Percentiles rank a stretch among this genome's conserved stretches.
Conservation (phyloP, 1,140 invertebrate genomes). For the Potamilus streckersoni region DNA sequence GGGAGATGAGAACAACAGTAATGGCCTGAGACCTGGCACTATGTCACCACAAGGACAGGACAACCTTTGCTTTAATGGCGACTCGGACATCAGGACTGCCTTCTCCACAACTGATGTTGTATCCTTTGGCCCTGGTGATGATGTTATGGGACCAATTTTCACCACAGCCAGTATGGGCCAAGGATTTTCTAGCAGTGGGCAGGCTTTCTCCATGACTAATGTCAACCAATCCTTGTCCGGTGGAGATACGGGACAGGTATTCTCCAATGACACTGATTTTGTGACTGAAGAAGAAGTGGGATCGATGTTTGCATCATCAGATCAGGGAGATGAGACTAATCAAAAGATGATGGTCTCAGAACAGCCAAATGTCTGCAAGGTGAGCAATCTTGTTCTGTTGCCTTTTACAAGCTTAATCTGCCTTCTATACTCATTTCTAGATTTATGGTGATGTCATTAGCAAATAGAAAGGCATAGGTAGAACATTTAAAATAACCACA, state of each 20-base stretch:
- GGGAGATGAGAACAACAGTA: constrained; percentile 33
- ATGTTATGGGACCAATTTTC: too few species aligned
- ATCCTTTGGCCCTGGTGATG: constrained; percentile 15
- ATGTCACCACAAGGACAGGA: constrained; percentile 43
- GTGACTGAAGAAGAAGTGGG: constrained; percentile 22
- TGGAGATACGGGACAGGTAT: constrained; percentile 3
- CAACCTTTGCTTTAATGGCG: constrained; percentile 14
- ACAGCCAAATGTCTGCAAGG: constrained; percentile 78
- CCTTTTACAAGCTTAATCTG: background rate
- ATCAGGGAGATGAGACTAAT: constrained; percentile 15
- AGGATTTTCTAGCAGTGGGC: background rate
- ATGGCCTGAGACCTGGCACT: constrained; percentile 15
- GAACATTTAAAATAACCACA: background rate
- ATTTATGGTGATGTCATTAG: constrained; percentile 3
- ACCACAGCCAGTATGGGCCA: too few species aligned
- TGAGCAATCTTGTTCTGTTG: constrained; percentile 25
- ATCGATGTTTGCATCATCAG: constrained; percentile 1
- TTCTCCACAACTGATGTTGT: constrained; percentile 23
- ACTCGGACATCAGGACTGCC: constrained; percentile 17
- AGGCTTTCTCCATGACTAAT: background rate
- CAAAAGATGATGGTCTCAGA: constrained; percentile 37
- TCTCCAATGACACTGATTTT: background rate
- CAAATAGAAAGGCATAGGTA: background rate
- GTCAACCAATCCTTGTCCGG: constrained; percentile 9
- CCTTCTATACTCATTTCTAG: background rate